These are phyloP conservation scores for Cydia amplana DNA, from an alignment of 1,140 invertebrate species.

Conservation along the genomic window DNA sequence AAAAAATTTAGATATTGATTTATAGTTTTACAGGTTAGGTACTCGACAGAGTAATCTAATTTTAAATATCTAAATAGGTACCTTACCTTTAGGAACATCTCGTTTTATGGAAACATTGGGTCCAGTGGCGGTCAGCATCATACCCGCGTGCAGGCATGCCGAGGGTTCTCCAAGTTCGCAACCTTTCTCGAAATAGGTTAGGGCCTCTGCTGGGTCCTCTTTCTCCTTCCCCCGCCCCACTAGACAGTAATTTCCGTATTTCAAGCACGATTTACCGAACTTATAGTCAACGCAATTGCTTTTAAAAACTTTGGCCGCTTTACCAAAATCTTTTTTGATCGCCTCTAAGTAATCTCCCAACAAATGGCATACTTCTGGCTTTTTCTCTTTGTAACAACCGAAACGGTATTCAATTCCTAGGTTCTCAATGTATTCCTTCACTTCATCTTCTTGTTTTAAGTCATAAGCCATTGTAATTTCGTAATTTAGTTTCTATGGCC, in stretches of 20 bases:
- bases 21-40: neutral
- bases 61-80: neutral
- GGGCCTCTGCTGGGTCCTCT: conserved; percentile 79
- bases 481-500: conserved; percentile 40
- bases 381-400: conserved; percentile 86
- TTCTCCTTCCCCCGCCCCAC: conserved; percentile 82
- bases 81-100: conserved; percentile 80
- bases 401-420: conserved; percentile 95
- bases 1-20: neutral
- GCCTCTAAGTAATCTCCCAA: conserved; percentile 93
- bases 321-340: conserved; percentile 88
- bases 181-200: conserved; percentile 88
- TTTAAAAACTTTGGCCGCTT: conserved; percentile 89
- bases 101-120: conserved; percentile 73
- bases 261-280: conserved; percentile 90
- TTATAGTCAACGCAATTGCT: conserved; percentile 92
- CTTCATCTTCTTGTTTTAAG: conserved; percentile 91
- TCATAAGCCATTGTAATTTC: conserved; percentile 77
- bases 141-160: conserved; percentile 88
- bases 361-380: conserved; percentile 91
- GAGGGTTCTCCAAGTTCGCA: conserved; percentile 85
- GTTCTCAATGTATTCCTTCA: conserved; percentile 92
- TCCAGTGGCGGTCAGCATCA: conserved; percentile 82
- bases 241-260: conserved; percentile 87
- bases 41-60: neutral